These are phyloP conservation scores for Psix sp. DNA, from an alignment of 1,140 invertebrate species.

Conservation along the genomic window DNA sequence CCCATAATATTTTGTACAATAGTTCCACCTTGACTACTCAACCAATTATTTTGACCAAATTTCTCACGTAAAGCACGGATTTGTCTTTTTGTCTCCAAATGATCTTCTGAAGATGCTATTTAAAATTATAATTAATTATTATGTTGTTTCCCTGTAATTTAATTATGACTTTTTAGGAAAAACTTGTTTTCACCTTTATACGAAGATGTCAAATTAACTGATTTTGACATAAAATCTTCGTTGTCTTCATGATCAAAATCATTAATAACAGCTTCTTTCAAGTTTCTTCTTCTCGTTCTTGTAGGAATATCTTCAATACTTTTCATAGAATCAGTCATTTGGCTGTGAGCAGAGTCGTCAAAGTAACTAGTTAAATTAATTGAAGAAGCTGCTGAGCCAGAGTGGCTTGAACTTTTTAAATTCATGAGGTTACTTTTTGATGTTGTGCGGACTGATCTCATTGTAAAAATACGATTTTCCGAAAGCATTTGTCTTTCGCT, in stretches of 20 bases:
- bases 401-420: not conserved
- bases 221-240: constrained; percentile 47
- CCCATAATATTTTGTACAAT: constrained; percentile 79
- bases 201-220: constrained; percentile 46
- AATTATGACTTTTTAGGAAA: no score
- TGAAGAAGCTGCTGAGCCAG: constrained; percentile 39
- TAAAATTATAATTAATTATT: constrained; percentile 2
- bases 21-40: constrained; percentile 77
- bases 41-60: constrained; percentile 80
- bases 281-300: constrained; percentile 59
- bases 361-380: constrained; percentile 32
- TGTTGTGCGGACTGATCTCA: constrained; percentile 50
- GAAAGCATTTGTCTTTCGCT: constrained; percentile 74
- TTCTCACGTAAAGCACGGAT: constrained; percentile 78
- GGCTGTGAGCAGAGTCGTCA: constrained; percentile 16
- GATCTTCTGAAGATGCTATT: constrained; percentile 69
- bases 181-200: constrained; percentile 35
- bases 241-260: constrained; percentile 63
- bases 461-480: constrained; percentile 65
- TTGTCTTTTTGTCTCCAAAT: constrained; percentile 80
- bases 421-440: constrained; percentile 42
- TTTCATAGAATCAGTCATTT: constrained; percentile 32
- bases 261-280: constrained; percentile 69
- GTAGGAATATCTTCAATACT: constrained; percentile 26
- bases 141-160: not conserved